Conservation (phyloP, 2,797 vertebrate species). For the Chanos chanos region DNA sequence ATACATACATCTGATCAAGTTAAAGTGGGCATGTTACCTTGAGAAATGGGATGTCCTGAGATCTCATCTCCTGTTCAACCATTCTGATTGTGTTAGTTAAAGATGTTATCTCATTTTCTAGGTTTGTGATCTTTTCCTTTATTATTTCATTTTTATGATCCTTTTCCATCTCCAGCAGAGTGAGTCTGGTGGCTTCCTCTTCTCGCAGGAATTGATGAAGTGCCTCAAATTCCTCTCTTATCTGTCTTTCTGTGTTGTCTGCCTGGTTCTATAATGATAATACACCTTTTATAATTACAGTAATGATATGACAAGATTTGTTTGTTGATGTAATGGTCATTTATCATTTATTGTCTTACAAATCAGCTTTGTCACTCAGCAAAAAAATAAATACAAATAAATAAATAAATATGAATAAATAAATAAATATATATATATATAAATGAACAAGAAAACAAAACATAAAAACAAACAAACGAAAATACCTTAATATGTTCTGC, state of each 20-base stretch:
- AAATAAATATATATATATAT: not conserved
- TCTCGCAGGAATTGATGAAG: constrained; percentile 68
- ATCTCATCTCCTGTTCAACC: constrained; percentile 69
- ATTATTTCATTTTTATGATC: constrained; percentile 62
- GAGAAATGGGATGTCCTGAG: constrained; percentile 66
- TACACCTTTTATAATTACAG: too few relatives aligned
- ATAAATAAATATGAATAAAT: not conserved
- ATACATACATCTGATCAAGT: too few relatives aligned
- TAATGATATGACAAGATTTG: too few relatives aligned
- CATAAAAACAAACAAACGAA: not conserved
- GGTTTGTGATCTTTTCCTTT: constrained; percentile 58
- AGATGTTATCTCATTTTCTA: constrained; percentile 58
- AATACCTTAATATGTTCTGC: constrained; percentile 71
- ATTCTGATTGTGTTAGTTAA: constrained; percentile 65
- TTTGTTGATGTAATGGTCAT: too few relatives aligned
- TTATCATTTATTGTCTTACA: too few relatives aligned
- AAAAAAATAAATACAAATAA: too few relatives aligned
- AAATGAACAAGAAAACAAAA: not conserved
- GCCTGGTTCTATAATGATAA: constrained; percentile 63
- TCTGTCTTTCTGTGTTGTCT: constrained; percentile 66
- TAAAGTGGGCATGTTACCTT: too few relatives aligned
- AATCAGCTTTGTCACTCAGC: too few relatives aligned
- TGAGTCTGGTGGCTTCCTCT: constrained; percentile 65
- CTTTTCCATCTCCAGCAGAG: constrained; percentile 63
- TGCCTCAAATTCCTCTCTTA: constrained; percentile 68